Conservation (phyloP, 1,140 invertebrate species). For the Tigriopus japonicus region DNA sequence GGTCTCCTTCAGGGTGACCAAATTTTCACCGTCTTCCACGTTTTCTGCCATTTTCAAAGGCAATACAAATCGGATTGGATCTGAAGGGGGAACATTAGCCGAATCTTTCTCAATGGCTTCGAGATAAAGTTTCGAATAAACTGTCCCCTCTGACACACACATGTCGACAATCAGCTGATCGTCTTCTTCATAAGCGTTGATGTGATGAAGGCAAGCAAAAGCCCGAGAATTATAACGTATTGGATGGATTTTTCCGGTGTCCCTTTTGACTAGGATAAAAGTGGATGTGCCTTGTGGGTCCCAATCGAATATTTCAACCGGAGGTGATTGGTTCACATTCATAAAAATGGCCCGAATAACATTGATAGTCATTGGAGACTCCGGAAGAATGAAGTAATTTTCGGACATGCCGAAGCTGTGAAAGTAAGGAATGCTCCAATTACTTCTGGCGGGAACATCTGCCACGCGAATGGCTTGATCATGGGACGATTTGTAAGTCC, state of each 20-base stretch:
- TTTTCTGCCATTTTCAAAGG: not conserved
- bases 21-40: not conserved
- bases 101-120: not conserved
- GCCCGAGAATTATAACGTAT: conserved; percentile 19
- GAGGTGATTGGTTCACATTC: too few relatives aligned
- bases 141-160: conserved; percentile 18
- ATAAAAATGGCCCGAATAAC: conserved; percentile 12
- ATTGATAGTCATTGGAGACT: conserved; percentile 21
- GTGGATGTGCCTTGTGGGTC: too few relatives aligned
- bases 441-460: conserved; percentile 19
- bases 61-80: too few relatives aligned
- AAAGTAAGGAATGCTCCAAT: conserved; percentile 20
- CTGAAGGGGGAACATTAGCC: too few relatives aligned
- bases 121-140: conserved; percentile 3
- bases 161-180: conserved; percentile 26
- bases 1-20: too few relatives aligned
- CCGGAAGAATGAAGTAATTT: conserved; percentile 24
- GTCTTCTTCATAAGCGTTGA: conserved; percentile 35
- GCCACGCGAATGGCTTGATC: conserved; percentile 13
- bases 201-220: conserved; percentile 29
- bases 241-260: conserved; percentile 18
- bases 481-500: not conserved
- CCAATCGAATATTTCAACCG: too few relatives aligned
- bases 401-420: conserved; percentile 26
- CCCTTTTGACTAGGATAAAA: not conserved